Percentiles rank a stretch among this genome's conserved stretches.
phyloP scores from a whole-genome alignment of 2,113 vertebrate species.

The Oxyura jamaicensis region DNA sequence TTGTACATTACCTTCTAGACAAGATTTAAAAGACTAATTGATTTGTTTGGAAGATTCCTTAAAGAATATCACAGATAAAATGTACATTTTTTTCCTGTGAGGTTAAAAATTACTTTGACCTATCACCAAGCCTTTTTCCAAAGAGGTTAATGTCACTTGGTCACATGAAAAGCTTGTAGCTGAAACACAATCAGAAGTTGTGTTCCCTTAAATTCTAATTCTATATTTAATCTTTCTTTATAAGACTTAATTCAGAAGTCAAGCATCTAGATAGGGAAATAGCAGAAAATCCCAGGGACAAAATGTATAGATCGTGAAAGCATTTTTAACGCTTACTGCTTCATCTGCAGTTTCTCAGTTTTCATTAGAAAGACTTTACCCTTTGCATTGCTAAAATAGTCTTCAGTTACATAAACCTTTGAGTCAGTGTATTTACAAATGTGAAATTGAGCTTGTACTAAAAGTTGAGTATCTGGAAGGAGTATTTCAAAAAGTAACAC shows the following conservation, averaged over 20 bases:
- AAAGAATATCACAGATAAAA: not conserved
- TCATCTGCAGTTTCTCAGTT: not conserved
- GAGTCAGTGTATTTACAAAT: not conserved
- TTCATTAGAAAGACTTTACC: not conserved
- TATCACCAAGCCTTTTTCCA: not conserved
- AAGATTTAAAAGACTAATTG: not conserved
- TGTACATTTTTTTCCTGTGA: not conserved
- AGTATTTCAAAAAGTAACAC: not conserved
- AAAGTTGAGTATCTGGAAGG: not conserved
- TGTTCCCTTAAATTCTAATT: not conserved
- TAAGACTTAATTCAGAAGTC: not conserved
- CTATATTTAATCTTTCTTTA: not conserved
- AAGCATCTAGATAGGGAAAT: not conserved
- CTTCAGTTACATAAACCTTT: not conserved
- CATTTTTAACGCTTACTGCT: not conserved
- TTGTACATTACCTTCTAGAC: not conserved
- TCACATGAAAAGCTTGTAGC: not conserved
- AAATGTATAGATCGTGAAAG: not conserved
- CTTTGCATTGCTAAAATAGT: not conserved
- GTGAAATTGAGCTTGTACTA: not conserved
- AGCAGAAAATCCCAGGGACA: not conserved
- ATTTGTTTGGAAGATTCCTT: not conserved
- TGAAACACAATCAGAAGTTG: not conserved
- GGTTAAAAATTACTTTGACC: not conserved
- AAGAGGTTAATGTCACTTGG: not conserved